Evolutionary conservation across 2,797 vertebrate genomes (phyloP).

Genomic region (Pseudomugil gertrudae): DNA sequence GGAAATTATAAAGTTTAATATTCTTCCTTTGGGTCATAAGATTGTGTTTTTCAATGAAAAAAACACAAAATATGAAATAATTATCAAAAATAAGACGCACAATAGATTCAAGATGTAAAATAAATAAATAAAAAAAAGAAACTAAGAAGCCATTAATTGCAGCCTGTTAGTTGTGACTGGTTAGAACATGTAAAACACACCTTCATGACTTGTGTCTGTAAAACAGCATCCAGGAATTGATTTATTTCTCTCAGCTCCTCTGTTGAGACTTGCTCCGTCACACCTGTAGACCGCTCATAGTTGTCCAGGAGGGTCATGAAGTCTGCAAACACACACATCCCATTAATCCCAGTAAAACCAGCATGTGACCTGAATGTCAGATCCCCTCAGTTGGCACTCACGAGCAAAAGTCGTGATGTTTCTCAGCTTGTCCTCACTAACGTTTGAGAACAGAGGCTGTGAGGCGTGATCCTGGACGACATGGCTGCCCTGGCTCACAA

Average conservation of each 20-base stretch:
- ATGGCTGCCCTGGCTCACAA: slow-evolving; percentile 73
- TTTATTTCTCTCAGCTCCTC: slow-evolving; percentile 84
- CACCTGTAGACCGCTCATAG: slow-evolving; percentile 85
- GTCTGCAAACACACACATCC: slow-evolving; percentile 61
- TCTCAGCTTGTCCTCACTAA: slow-evolving; percentile 79
- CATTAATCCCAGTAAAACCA: neutral
- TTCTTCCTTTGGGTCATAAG: too few species aligned
- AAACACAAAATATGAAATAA: too few species aligned
- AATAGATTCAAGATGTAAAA: too few species aligned
- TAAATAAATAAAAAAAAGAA: too few species aligned
- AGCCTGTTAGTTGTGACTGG: neutral
- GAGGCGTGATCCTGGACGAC: slow-evolving; percentile 77
- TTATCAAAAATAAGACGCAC: too few species aligned
- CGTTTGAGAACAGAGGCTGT: slow-evolving; percentile 80
- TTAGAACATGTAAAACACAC: slow-evolving; percentile 60
- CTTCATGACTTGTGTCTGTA: slow-evolving; percentile 88
- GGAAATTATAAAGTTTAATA: too few species aligned
- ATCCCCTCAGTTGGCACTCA: slow-evolving; percentile 64
- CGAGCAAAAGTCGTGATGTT: slow-evolving; percentile 80
- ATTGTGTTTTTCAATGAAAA: too few species aligned
- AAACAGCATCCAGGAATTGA: slow-evolving; percentile 85
- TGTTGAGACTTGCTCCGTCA: slow-evolving; percentile 83
- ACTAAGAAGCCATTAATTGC: too few species aligned
- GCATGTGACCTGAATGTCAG: neutral
- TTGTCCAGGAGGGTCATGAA: slow-evolving; percentile 88